These are phyloP conservation scores for Nibea albiflora DNA, from an alignment of 2,113 vertebrate genomes.

Conservation along the genomic window DNA sequence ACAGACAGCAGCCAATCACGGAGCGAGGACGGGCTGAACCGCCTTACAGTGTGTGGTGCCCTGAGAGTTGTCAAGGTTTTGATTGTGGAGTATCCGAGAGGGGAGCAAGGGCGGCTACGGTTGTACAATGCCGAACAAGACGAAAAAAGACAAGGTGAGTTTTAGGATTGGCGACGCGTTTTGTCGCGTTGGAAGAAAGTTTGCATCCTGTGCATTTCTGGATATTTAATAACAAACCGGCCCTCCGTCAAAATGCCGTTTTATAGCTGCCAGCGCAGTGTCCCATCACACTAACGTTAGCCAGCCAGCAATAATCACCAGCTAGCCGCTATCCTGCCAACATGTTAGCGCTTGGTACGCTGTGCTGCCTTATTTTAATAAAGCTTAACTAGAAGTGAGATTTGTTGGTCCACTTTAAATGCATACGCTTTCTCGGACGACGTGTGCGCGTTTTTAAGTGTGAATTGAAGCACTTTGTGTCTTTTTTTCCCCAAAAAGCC, in stretches of 20 bases:
- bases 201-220: neutral
- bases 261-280: constrained; percentile 23
- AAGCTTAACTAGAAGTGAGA: neutral
- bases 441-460: neutral
- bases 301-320: constrained; percentile 42
- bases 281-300: constrained; percentile 60
- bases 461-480: neutral
- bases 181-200: neutral
- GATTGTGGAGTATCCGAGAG: constrained; percentile 69
- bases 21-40: constrained; percentile 29
- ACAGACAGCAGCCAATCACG: constrained; percentile 72
- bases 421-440: rapidly evolving
- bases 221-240: neutral
- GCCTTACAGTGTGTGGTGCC: constrained; percentile 59
- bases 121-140: constrained; percentile 95
- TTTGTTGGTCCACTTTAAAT: neutral
- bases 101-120: constrained; percentile 74
- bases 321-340: constrained; percentile 58
- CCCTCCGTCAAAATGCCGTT: neutral
- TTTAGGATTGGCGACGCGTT: rapidly evolving
- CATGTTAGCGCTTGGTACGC: constrained; percentile 17
- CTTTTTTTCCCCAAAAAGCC: neutral
- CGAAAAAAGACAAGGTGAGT: constrained; percentile 96
- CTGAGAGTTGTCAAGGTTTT: constrained; percentile 76
- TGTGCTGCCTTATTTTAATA: neutral